Base-by-base conservation (phyloP, 1,140 invertebrate genomes). In the Megalopta genalis region DNA sequence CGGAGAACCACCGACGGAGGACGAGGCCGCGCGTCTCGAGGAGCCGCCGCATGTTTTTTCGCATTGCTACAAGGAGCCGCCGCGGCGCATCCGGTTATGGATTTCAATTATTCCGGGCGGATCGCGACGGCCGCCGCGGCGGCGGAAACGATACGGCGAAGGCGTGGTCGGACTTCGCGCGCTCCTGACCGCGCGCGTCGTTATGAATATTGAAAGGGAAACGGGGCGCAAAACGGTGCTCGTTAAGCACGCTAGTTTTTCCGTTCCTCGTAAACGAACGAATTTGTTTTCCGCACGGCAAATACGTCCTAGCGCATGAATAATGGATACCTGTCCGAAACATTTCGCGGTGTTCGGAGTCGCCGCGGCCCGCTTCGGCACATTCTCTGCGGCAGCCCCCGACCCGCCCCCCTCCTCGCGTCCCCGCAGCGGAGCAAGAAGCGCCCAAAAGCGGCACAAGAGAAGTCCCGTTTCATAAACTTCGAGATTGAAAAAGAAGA, bases 201-300 rank as follows among this genome's bases (percentile, higher is more conserved):
- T 70, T 57, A 78, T 86, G 81, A 86, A 85, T 86, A 85, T 85
- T 78, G 71, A 66, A 85, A 60, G 74, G 57, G 52, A 80, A 83
- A 84, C 68, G 46, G 64, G 46, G 39, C 27, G 0, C 60, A 52
- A 49, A 85, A 81, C 72, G 62, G 25, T 46, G 65, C 81, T 86
- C 72, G 81, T 86, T 86, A 81, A 81, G 42, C 73, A 67, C 65
- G 54, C 32, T 59, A 81, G 39, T 78, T 83, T 81, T 86, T 78
- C 54, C 60, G 23, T 66, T 54, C 54, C 59, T 37, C 54, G 46
- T 71, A 64, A 82, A 71, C 75, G 64, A 73, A 83, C 69, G 73
- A 85, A 86, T 86, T 85, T 86, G 83, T 86, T 86, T 86, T 63
- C 59, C 74, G 42, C 76, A 52, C 54, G 39, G 64, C 46, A 64